A percentile compares a stretch with the other conserved stretches of the same genome.
These are phyloP conservation scores for Galerucella nymphaeae DNA, from an alignment of 2,888 invertebrate species.

Conservation along the genomic window DNA sequence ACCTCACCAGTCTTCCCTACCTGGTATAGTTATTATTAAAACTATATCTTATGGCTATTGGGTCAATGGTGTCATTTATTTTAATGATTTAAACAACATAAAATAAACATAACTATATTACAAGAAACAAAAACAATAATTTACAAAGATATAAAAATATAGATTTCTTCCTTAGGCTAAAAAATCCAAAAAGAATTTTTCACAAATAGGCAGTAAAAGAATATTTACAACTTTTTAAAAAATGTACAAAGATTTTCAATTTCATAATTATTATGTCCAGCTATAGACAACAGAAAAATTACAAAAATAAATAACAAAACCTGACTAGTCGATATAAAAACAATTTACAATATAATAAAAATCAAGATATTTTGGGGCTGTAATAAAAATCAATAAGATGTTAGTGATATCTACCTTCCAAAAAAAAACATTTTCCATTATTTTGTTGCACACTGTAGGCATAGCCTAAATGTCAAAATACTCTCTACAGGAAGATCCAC, in stretches of 20 bases:
- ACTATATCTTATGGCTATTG: no score
- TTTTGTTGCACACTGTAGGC: no score
- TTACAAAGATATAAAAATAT: slow-evolving; percentile 60
- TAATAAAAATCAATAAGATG: not conserved
- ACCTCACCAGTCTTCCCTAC: no score
- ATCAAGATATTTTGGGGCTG: not conserved
- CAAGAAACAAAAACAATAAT: slow-evolving; percentile 47
- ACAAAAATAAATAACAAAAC: slow-evolving; percentile 24
- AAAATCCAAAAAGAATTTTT: slow-evolving; percentile 32
- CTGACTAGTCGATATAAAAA: slow-evolving; percentile 21
- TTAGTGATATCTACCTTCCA: not conserved
- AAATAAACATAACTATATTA: slow-evolving; percentile 42
- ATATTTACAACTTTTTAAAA: slow-evolving; percentile 38
- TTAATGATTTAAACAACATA: not conserved
- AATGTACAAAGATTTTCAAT: slow-evolving; percentile 6
- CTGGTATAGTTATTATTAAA: no score
- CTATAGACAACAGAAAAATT: slow-evolving; percentile 12
- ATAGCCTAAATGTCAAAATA: no score
- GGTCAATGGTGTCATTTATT: not conserved
- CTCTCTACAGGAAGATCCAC: no score
- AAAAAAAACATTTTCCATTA: not conserved
- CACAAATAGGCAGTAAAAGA: slow-evolving; percentile 41
- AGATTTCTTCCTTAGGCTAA: slow-evolving; percentile 43
- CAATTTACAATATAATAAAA: slow-evolving; percentile 11
- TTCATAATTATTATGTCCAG: not conserved